Conservation (phyloP, 2,888 invertebrate genomes). For the Erebia epiphron region DNA sequence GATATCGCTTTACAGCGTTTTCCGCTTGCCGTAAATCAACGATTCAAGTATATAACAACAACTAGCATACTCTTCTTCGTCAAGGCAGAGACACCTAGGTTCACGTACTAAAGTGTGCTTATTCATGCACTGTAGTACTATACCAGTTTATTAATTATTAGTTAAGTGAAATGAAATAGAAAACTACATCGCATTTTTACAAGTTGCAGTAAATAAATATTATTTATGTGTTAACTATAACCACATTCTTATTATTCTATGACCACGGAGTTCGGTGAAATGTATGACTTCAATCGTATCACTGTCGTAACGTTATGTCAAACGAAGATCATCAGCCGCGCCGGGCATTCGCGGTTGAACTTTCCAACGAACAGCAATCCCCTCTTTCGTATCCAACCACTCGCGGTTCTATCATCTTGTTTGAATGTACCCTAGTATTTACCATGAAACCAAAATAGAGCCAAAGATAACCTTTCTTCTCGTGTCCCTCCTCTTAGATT, state of each 20-base stretch:
- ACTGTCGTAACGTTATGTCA: constrained; percentile 22
- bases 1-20: too few species aligned
- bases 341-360: constrained; percentile 67
- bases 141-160: too few species aligned
- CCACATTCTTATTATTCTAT: too few species aligned
- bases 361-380: constrained; percentile 68
- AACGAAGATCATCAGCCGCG: constrained; percentile 46
- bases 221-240: too few species aligned
- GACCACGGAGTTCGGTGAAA: neutral
- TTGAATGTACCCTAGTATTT: constrained; percentile 36
- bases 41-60: too few species aligned
- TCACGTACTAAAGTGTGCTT: neutral
- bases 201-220: too few species aligned
- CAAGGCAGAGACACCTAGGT: neutral
- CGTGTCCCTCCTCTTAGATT: neutral
- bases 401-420: constrained; percentile 58
- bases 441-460: constrained; percentile 8
- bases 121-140: too few species aligned
- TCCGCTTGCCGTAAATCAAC: too few species aligned
- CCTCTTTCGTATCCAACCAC: constrained; percentile 76
- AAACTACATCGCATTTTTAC: too few species aligned
- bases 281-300: constrained; percentile 15
- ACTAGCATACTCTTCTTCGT: neutral
- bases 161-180: too few species aligned
- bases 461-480: neutral